Base-by-base conservation (phyloP, 1,140 invertebrate species). In the Radopholus similis region DNA sequence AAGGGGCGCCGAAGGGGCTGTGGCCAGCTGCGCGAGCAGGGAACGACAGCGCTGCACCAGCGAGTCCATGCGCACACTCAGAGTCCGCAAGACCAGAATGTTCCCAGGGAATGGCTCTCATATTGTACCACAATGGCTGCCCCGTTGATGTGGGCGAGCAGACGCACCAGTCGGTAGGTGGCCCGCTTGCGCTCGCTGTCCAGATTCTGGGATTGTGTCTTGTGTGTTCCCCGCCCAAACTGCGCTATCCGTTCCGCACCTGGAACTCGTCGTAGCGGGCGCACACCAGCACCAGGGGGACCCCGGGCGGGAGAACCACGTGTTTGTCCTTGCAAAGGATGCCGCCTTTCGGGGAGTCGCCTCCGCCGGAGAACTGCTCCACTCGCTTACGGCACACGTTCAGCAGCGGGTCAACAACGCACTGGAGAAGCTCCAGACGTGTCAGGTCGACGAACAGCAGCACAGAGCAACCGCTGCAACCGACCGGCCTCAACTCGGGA, bases 111-210 rank as follows among this genome's bases (percentile, higher is more conserved):
- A 55, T 15, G n/a, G 38, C 38, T 18, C 38, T 18, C 1, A 42
- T 13, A 2, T 11, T 18, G 11, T 55, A 62, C 59, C 26, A 62
- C 47, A n/a, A 62, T 62, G 21, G 32, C 38, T 5, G 68, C 68
- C 18, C 68, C 68, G 55, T 70, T 70, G n/a, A 72, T 32, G 32
- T 70, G 70, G 18, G 68, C 68, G 32, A 70, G 44, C 40, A 40
- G 56, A 9, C 68, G 70, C 23, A 70, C 28, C 28, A 72, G 70
- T 11, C 68, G 51, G 38, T 54, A 70, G 8, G 34, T 62, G 18
- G 32, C 15, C 8, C 68, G 47, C 34, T 70, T 70, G 13, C 51
- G 68, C 30, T 72, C 68, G 11, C 54, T 70, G 26, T 70, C 64
- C 26, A 66, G 42, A 66, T 72, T 58, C 68, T 70, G 15, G 26